Base-by-base conservation (phyloP, 2,888 invertebrate genomes). In the Drosophila picticornis region DNA sequence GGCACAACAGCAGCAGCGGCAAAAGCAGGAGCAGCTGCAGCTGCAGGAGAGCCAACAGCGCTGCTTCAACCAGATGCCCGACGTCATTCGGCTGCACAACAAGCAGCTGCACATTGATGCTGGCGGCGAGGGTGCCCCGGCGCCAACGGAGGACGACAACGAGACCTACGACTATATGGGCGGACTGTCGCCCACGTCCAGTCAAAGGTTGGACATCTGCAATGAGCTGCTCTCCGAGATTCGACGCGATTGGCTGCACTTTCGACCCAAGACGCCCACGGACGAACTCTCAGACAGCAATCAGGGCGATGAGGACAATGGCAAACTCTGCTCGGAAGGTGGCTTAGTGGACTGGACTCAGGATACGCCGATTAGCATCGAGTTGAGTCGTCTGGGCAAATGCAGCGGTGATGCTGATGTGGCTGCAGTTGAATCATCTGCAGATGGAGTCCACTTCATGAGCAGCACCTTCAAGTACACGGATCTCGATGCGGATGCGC, bases 251-350 rank as follows among this genome's bases (percentile, higher is more conserved):
- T 93, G 93, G 93, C 74, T 93, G 64, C 93, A 93, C 83, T 93
- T 93, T 77, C 91, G 93, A 9, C 93, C 93, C 22, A 93, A 92
- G 79, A 93, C 93, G 27, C 93, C 93, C 25, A 85, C 92, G 48
- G 90, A 91, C 40, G 88, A 90, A 59, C 51, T 91, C 36, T 80
- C 81, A 36, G 88, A 90, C 32, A 71, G 77, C 56, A 83, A 74
- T 55, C 76, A 75, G 40, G 68, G 77, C 16, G 61, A 61, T 1
- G 53, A 32, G 19, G 50, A 51, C 31, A 84, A 66, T 22, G 75
- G 75, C 60, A 89, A 89, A 53, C 32, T 80, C 40, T 77, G 75
- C 32, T 31, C 43, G 1, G 70, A 76, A 27, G 50, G 7, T 19
- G 81, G 90, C 1, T 52, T 88, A 1, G 93, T 93, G 2, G 85